phyloP scores from a whole-genome alignment of 2,888 invertebrate species.

The Spodoptera picta region DNA sequence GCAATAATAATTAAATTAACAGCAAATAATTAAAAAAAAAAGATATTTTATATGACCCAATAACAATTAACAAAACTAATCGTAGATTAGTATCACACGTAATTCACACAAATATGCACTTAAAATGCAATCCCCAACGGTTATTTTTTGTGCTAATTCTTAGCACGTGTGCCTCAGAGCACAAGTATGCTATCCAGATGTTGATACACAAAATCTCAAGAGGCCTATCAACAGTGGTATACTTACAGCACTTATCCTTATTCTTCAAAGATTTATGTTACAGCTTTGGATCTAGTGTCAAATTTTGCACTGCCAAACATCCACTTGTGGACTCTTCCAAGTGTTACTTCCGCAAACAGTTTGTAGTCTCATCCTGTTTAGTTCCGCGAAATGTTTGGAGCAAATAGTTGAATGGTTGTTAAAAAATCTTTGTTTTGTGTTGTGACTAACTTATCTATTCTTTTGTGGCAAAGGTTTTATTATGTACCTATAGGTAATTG shows the following conservation, averaged over 20 bases:
- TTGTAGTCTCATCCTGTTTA: constrained; percentile 48
- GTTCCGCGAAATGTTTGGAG: constrained; percentile 43
- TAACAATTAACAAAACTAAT: background rate
- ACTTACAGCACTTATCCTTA: constrained; percentile 60
- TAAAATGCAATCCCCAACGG: constrained; percentile 3
- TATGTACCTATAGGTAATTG: too few relatives aligned
- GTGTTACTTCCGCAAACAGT: constrained; percentile 69
- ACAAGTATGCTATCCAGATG: constrained; percentile 56
- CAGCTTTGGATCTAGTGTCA: constrained; percentile 60
- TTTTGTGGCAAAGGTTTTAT: too few relatives aligned
- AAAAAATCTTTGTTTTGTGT: too few relatives aligned
- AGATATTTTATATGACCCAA: too few relatives aligned
- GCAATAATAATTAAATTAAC: too few relatives aligned
- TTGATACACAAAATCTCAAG: constrained; percentile 48
- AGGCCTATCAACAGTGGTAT: constrained; percentile 33
- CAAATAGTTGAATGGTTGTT: too few relatives aligned
- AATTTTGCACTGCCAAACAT: constrained; percentile 62
- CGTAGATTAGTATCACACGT: constrained; percentile 3
- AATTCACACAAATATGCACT: constrained; percentile 14
- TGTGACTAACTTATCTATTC: too few relatives aligned
- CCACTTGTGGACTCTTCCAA: constrained; percentile 67
- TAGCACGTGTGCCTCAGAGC: constrained; percentile 52
- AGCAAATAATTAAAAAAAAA: too few relatives aligned
- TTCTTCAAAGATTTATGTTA: constrained; percentile 66
- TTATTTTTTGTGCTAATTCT: constrained; percentile 47